Evolutionary conservation across 2,888 invertebrate species (phyloP), one percentile per base, ranked within the genome.

Genomic region (Luffia ferchaultella): DNA sequence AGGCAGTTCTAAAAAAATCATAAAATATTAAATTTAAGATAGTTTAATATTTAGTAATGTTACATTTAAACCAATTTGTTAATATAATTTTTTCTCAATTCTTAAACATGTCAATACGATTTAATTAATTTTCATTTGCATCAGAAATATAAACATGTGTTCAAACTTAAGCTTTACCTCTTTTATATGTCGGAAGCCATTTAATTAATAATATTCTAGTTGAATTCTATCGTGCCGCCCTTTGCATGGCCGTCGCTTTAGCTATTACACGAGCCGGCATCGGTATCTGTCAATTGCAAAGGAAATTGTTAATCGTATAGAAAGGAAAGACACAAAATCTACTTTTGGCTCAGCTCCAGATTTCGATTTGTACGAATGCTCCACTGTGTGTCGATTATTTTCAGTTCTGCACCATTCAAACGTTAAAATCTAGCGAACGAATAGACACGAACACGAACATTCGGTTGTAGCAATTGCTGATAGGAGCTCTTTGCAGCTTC

Each of bases 301-400:
- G 65, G 67, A 70, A 75, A 76, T 76, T 74, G 75, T 76, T 74
- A 75, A 76, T 76, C 70, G 74, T 63, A 72, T 73, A 70, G 70
- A 62, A 67, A 67, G 68, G 70, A 71, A 74, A 73, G 71, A 73
- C 69, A 18, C 18, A 18, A 46, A 19, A 20, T 58, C 61, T 57
- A 56, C 55, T 59, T 58, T 72, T 80, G 80, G 80, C 79, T 70
- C 54, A 52, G 59, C 64, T 76, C 80, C 80, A 80, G 74, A 68
- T 68, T 65, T 62, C 71, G 5, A 69, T 73, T 71, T 76, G 69
- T 76, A 67, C 30, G 30, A 30, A 30, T 12, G 30, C 12, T 30
- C 70, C 70, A 74, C 71, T 71, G 69, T 68, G 56, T 18, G 48
- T 63, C 69, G 70, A 73, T 74, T 75, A 76, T 75, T 75, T 73